These are phyloP conservation scores for Acanthiza pusilla DNA, from an alignment of 2,797 vertebrate species.

Conservation along the genomic window DNA sequence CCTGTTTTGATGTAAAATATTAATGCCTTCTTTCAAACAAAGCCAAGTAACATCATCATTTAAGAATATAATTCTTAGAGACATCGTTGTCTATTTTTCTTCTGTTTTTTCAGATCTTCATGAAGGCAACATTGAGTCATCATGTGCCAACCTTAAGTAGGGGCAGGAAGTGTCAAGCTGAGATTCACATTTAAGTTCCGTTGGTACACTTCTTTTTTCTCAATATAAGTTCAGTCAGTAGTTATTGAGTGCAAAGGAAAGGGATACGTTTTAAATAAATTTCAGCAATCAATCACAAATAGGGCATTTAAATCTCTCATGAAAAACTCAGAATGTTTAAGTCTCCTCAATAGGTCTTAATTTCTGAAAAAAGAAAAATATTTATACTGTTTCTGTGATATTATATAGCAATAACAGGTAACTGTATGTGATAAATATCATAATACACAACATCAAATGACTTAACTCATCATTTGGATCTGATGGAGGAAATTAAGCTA, in stretches of 20 bases:
- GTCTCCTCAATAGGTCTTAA: neutral
- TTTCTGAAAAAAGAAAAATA: neutral
- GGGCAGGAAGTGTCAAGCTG: neutral
- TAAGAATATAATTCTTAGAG: neutral
- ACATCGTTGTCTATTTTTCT: neutral
- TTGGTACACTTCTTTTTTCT: neutral
- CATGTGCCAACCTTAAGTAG: neutral
- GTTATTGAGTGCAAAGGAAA: neutral
- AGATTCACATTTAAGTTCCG: neutral
- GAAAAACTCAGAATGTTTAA: neutral
- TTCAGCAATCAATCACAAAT: neutral
- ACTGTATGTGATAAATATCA: neutral
- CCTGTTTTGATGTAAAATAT: neutral
- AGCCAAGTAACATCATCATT: neutral
- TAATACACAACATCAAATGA: slow-evolving; percentile 21
- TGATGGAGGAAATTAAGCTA: slow-evolving; percentile 53
- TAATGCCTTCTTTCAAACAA: neutral
- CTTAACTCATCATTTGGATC: slow-evolving; percentile 42
- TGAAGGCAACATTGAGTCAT: neutral
- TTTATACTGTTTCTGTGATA: neutral
- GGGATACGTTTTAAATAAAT: neutral
- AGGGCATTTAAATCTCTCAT: neutral
- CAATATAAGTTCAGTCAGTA: neutral
- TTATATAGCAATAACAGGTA: neutral
- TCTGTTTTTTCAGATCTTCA: neutral